Conservation (phyloP, 2,888 invertebrate genomes). For the Lysandra bellargus region DNA sequence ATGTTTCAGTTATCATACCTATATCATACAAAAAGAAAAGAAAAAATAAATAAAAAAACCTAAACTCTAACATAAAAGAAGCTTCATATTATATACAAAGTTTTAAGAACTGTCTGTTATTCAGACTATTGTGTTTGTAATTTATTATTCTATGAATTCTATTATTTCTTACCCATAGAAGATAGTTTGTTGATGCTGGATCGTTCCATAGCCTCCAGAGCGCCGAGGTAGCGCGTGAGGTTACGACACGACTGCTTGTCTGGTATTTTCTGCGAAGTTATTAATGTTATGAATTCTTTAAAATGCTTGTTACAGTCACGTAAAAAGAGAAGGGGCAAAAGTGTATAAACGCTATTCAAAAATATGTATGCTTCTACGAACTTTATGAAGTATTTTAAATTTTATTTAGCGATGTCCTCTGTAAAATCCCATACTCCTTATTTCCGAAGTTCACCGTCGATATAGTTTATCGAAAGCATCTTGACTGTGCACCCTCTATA, state of each 20-base stretch:
- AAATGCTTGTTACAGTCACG: background rate
- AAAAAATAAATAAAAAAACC: conserved; percentile 3
- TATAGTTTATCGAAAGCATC: too few relatives aligned
- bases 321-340: background rate
- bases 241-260: conserved; percentile 72
- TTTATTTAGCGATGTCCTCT: too few relatives aligned
- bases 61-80: background rate
- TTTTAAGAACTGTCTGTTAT: too few relatives aligned
- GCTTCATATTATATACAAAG: background rate
- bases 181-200: conserved; percentile 67
- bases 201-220: conserved; percentile 65
- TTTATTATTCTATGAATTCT: background rate
- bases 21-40: background rate
- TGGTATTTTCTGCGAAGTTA: conserved; percentile 61
- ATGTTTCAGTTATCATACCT: conserved; percentile 61
- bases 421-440: too few relatives aligned
- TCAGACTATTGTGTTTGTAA: too few relatives aligned
- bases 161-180: conserved; percentile 52
- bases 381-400: too few relatives aligned
- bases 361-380: too few relatives aligned
- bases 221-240: conserved; percentile 67
- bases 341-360: too few relatives aligned
- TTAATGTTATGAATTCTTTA: background rate
- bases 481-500: too few relatives aligned
- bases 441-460: too few relatives aligned